Evolutionary conservation across 2,888 invertebrate species (phyloP).

Genomic region (Acrobasis repandana): DNA sequence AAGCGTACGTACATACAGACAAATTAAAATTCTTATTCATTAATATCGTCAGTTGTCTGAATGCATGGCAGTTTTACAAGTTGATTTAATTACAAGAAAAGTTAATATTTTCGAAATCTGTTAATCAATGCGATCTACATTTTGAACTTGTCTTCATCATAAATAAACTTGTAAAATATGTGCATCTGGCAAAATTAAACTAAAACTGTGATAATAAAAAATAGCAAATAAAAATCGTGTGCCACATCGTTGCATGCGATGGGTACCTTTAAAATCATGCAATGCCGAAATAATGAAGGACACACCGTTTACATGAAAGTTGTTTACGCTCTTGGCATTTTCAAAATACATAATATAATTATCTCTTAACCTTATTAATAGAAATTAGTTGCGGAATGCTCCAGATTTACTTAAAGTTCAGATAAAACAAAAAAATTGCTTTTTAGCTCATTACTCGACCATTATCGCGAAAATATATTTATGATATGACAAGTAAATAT

Average conservation of each 20-base stretch:
- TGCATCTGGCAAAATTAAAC: conserved; percentile 45
- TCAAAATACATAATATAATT: conserved; percentile 20
- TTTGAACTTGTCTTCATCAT: background rate
- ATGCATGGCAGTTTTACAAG: conserved; percentile 3
- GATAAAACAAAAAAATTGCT: background rate
- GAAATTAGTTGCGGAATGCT: conserved; percentile 19
- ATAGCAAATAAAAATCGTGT: conserved; percentile 37
- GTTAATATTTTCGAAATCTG: background rate
- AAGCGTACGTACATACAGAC: conserved; percentile 19
- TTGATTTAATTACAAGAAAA: background rate
- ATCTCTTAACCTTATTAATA: conserved; percentile 19
- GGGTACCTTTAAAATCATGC: conserved; percentile 47
- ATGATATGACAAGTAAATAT: too few relatives aligned
- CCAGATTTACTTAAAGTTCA: conserved; percentile 5
- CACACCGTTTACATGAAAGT: conserved; percentile 26
- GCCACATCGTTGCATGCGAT: conserved; percentile 58
- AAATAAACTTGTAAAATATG: conserved; percentile 45
- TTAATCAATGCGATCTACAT: background rate
- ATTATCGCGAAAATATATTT: too few relatives aligned
- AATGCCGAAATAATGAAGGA: conserved; percentile 51
- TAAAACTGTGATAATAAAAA: conserved; percentile 43
- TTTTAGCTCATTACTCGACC: background rate
- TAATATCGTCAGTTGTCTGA: conserved; percentile 19
- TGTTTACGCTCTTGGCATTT: conserved; percentile 22
- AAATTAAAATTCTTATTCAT: conserved; percentile 24